Conservation (phyloP, 2,888 invertebrate species). For the Rhimphoctona megacephalus region DNA sequence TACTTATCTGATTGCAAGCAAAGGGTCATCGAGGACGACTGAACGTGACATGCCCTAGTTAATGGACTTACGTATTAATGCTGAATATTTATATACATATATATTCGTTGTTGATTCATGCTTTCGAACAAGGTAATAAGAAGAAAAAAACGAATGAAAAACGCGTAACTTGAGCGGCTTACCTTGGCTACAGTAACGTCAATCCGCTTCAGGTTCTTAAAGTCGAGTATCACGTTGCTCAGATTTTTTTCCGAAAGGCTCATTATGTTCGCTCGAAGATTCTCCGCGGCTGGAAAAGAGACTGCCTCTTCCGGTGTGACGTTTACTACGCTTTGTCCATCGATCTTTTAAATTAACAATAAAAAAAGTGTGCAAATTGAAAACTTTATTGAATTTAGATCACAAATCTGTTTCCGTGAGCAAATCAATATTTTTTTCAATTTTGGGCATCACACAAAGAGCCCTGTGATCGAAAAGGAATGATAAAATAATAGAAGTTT, state of each 20-base stretch:
- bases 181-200: slow-evolving; percentile 88
- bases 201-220: slow-evolving; percentile 86
- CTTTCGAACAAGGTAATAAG: neutral
- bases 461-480: neutral
- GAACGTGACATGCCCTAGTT: neutral
- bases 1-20: slow-evolving; percentile 10
- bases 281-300: slow-evolving; percentile 93
- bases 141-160: slow-evolving; percentile 36
- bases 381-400: neutral
- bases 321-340: slow-evolving; percentile 85
- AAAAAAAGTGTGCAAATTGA: neutral
- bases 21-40: neutral
- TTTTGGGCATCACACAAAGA: neutral
- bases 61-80: neutral
- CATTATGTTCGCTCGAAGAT: slow-evolving; percentile 86
- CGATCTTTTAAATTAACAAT: slow-evolving; percentile 75
- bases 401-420: neutral
- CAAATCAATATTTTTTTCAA: neutral
- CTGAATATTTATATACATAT: neutral
- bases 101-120: neutral
- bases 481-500: neutral
- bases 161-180: slow-evolving; percentile 71
- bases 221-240: slow-evolving; percentile 84
- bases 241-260: slow-evolving; percentile 74
- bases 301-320: slow-evolving; percentile 90